A percentile compares a stretch with the other conserved stretches of the same genome.
Evolutionary conservation across 1,140 invertebrate genomes (phyloP).

Genomic region (Leptinotarsa texana): DNA sequence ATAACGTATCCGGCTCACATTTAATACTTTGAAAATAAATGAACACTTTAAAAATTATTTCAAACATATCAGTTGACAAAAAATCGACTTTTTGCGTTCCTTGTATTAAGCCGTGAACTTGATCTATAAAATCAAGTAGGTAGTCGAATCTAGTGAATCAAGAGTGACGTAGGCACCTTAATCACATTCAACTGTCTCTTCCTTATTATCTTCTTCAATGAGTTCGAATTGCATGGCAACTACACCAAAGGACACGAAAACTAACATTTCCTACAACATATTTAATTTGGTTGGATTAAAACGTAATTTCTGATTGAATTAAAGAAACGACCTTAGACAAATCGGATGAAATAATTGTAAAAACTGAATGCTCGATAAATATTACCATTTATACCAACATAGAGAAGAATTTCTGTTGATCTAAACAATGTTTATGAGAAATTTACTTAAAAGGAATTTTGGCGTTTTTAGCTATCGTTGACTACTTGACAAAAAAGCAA

Average conservation of each 20-base stretch:
- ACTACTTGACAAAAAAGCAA: too few species aligned
- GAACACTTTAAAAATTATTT: too few species aligned
- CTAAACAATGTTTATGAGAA: neutral
- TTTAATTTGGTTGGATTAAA: neutral
- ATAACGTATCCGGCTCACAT: too few species aligned
- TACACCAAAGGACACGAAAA: constrained; percentile 10
- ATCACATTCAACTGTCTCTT: constrained; percentile 25
- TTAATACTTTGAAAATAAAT: too few species aligned
- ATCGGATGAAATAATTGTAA: neutral
- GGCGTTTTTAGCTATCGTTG: too few species aligned
- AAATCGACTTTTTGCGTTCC: neutral
- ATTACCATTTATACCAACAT: too few species aligned
- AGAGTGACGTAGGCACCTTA: constrained; percentile 26
- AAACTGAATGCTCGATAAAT: neutral
- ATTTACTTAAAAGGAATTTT: too few species aligned
- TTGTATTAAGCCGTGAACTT: constrained; percentile 10
- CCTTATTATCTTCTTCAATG: constrained; percentile 28
- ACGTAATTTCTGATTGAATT: neutral
- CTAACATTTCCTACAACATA: constrained; percentile 14
- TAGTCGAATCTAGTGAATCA: constrained; percentile 14
- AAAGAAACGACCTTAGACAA: neutral
- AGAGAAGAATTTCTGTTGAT: neutral
- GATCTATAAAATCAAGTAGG: constrained; percentile 23
- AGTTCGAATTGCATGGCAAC: constrained; percentile 24
- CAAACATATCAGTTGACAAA: too few species aligned